Percentiles rank a stretch among this genome's conserved stretches.
Conservation (phyloP, 1,140 invertebrate genomes). For the Eupeodes corollae region DNA sequence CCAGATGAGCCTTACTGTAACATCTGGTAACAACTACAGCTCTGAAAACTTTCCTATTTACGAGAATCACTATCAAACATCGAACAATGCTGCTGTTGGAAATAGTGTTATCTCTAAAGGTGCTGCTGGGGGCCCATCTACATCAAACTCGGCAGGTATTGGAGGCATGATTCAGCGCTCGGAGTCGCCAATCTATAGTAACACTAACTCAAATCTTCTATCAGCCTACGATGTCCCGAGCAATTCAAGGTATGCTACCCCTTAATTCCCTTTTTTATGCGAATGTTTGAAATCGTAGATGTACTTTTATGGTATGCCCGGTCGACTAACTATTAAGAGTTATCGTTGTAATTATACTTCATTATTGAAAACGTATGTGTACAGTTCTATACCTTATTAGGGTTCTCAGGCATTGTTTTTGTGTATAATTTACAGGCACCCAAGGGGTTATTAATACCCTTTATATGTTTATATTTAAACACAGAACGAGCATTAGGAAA, state of each 20-base stretch:
- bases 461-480: too few relatives aligned
- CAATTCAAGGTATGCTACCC: not conserved
- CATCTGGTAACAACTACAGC: slow-evolving; percentile 19
- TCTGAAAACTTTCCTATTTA: slow-evolving; percentile 33
- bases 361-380: too few relatives aligned
- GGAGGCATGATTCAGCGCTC: slow-evolving; percentile 16
- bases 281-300: not conserved
- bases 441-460: too few relatives aligned
- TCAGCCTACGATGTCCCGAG: not conserved
- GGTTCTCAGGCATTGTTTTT: too few relatives aligned
- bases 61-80: slow-evolving; percentile 32
- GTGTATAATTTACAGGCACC: too few relatives aligned
- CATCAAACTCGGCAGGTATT: slow-evolving; percentile 9
- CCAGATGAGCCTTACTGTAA: slow-evolving; percentile 8
- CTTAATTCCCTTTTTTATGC: too few relatives aligned
- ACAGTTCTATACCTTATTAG: too few relatives aligned
- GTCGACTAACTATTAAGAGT: too few relatives aligned
- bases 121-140: slow-evolving; percentile 18
- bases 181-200: slow-evolving; percentile 36
- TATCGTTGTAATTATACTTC: too few relatives aligned
- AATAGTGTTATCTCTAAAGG: too few relatives aligned
- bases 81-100: not conserved
- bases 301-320: too few relatives aligned
- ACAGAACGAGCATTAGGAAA: too few relatives aligned
- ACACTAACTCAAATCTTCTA: slow-evolving; percentile 13